Evolutionary conservation across 2,113 vertebrate genomes (phyloP), one percentile per base, ranked within the genome.

Genomic region (Elanoides forficatus): DNA sequence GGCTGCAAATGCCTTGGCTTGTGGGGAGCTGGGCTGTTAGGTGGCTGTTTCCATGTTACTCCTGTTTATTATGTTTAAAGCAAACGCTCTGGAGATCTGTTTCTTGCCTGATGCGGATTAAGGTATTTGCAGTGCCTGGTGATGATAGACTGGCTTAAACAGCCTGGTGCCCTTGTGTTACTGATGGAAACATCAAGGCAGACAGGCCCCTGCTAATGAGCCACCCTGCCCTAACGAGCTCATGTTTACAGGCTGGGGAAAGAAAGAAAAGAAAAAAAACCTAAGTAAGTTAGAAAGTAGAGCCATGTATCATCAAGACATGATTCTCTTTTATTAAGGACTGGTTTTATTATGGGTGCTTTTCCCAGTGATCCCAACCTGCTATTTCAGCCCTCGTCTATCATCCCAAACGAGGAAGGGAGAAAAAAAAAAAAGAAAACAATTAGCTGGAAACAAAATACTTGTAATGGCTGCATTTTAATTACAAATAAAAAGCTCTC

Each of bases 391-490:
- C 43, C 47, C 53, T 81, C 27, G 2, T 95, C 71, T 63, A 68
- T 93, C 90, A 94, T 59, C 65, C 90, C 79, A 59, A 93, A 93
- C 2, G 4, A 94, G 90, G 45, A 68, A 53, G 52, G 52, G 52
- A 53, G 15, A 1, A 9, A 52, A 27, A 52, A 52, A 48, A 48
- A 20, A 20, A 42, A 36, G 16, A 63, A 68, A 80, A 75, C 59
- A 93, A 91, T 91, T 86, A 93, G 40, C 89, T 70, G 72, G 38
- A 36, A 91, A 81, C 4, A 1, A 59, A 93, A 76, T 48, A 23
- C 74, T 91, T 43, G 48, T 55, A 53, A 91, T 26, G 80, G 84
- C 80, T 85, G 80, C 45, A 17, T 88, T 96, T 91, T 91, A 96
- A 91, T 95, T 81, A 68, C 87, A 82, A 74, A 78, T 79, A 55